Percentiles rank a stretch among this genome's conserved stretches.
phyloP scores from a whole-genome alignment of 2,797 vertebrate genomes.

The Acestrorhynchus altus region DNA sequence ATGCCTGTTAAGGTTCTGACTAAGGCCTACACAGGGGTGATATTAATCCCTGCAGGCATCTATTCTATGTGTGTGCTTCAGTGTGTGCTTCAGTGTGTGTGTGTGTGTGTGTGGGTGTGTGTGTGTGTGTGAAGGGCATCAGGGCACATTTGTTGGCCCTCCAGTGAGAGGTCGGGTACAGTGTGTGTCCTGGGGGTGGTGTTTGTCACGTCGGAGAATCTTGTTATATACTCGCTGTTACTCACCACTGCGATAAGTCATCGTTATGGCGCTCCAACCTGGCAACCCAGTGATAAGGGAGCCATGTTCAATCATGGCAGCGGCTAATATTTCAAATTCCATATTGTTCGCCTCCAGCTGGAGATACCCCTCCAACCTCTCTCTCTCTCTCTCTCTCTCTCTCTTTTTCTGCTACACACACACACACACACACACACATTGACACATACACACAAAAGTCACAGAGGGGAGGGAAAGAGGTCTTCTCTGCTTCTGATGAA shows the following conservation, averaged over 20 bases:
- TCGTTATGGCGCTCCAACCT: constrained; percentile 82
- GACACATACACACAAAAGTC: constrained; percentile 26
- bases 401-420: constrained; percentile 26
- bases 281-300: constrained; percentile 84
- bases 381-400: constrained; percentile 34
- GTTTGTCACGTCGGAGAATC: constrained; percentile 82
- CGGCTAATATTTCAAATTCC: constrained; percentile 84
- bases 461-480: constrained; percentile 21
- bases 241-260: constrained; percentile 81
- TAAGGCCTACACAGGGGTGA: constrained; percentile 20
- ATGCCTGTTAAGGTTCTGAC: constrained; percentile 33
- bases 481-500: constrained; percentile 58
- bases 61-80: constrained; percentile 6
- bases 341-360: constrained; percentile 80
- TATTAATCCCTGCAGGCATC: constrained; percentile 34
- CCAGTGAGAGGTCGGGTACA: constrained; percentile 65
- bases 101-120: constrained; percentile 23
- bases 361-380: constrained; percentile 67
- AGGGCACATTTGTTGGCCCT: constrained; percentile 67
- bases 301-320: constrained; percentile 81
- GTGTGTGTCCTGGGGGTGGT: constrained; percentile 74
- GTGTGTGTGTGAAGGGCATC: constrained; percentile 37
- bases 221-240: constrained; percentile 83
- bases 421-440: constrained; percentile 34
- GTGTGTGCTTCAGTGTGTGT: constrained; percentile 5